phyloP scores from a whole-genome alignment of 2,113 vertebrate genomes.

The Caranx melampygus region DNA sequence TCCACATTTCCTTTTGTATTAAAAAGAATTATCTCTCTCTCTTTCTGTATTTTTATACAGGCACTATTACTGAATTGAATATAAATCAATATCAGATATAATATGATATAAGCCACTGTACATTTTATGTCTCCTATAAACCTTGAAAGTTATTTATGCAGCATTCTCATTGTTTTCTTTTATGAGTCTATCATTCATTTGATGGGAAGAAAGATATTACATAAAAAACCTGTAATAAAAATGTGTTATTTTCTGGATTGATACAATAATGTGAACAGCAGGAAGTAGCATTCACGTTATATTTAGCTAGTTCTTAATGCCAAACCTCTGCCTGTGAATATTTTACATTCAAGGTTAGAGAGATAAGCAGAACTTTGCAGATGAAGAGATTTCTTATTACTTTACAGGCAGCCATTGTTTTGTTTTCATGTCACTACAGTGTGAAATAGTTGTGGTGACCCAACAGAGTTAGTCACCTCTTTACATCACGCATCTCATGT shows the following conservation, averaged over 20 bases:
- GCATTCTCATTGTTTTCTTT: too few relatives aligned
- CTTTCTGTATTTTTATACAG: not conserved
- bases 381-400: not conserved
- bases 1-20: not conserved
- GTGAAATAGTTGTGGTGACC: conserved; percentile 26
- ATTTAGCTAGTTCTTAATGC: not conserved
- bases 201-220: not conserved
- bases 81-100: not conserved
- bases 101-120: not conserved
- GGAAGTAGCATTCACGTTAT: not conserved
- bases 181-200: not conserved
- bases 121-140: not conserved
- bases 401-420: conserved; percentile 5
- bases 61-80: not conserved
- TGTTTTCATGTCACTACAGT: not conserved
- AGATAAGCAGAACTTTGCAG: not conserved
- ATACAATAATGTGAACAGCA: not conserved
- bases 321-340: not conserved
- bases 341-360: not conserved
- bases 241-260: not conserved
- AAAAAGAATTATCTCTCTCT: too few relatives aligned
- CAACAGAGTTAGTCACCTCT: conserved; percentile 46
- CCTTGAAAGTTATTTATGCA: not conserved
- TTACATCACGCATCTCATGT: conserved; percentile 50
- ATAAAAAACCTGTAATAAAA: too few relatives aligned